Conservation (phyloP, 2,113 vertebrate species). For the Tachuris rubrigastra region DNA sequence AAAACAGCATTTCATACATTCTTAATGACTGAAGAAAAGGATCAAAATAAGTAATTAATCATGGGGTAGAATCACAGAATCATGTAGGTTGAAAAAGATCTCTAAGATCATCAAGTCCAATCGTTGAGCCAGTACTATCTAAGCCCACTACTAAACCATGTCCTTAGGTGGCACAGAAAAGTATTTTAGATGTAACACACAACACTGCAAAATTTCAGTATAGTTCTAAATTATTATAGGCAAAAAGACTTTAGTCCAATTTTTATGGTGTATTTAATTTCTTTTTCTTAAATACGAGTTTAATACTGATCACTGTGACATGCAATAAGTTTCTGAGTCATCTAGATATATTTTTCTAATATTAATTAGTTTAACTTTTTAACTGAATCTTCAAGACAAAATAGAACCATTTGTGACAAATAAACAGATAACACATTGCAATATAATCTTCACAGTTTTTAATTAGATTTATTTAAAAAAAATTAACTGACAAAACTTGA, state of each 20-base stretch:
- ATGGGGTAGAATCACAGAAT: background rate
- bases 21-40: background rate
- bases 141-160: background rate
- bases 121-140: background rate
- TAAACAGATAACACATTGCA: constrained; percentile 4
- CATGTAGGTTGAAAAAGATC: background rate
- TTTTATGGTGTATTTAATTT: background rate
- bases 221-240: background rate
- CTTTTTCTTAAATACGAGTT: background rate
- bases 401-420: background rate
- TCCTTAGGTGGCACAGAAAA: background rate
- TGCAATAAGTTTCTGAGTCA: background rate
- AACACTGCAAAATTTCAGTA: background rate
- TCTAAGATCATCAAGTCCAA: background rate
- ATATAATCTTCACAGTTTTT: background rate
- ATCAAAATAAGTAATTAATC: background rate
- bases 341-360: background rate
- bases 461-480: background rate
- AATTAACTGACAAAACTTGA: background rate
- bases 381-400: background rate
- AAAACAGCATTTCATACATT: background rate
- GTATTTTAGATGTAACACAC: background rate
- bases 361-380: background rate
- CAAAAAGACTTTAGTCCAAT: background rate
- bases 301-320: background rate